Base-by-base conservation (phyloP, 2,888 invertebrate genomes). In the Gandaritis pyraliata region DNA sequence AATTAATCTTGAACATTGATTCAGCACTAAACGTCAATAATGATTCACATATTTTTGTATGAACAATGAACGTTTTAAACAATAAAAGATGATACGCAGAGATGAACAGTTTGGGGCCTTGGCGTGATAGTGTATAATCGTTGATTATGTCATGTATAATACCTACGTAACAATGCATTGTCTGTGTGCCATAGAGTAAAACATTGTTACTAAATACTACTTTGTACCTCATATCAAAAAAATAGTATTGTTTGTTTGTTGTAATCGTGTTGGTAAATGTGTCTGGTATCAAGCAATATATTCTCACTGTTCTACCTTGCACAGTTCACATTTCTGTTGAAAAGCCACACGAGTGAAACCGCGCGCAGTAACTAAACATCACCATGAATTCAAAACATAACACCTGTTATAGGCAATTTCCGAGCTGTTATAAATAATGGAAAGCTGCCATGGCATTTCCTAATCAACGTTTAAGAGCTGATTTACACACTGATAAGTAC, bases 81-180 rank as follows among this genome's bases (percentile, higher is more conserved):
- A 61, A 61, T 61, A 58, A 58, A 46, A 63, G 62, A 62, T 58
- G 23, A 12, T 33, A 55, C 46, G 58, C 43, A 29, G 48, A 13
- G 59, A 57, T 58, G 59, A 62, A 29, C 52, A 45, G 23, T 23
- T 36, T 23, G 7, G 16, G 55, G 53, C 61, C 66, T 59, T 64
- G 64, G 36, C 36, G 61, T 53, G 54, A 36, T 63, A 53, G 53
- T 43, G 43, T 54, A 36, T 63, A 55, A 58, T 61, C 45, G 52
- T 39, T 48, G 55, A 53, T 66, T 61, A 66, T 61, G 58, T 66
- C 66, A 66, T 59, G 39, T 39, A 8, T 33, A 23, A 23, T 33
- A 10, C 30, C 30, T 33, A 33, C 33, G 5, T 33, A 33, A 33
- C 16, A 41, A 38, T 16, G 23, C 58, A 47, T 58, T 63, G 62